Percentiles rank a stretch among this genome's conserved stretches.
Conservation (phyloP, 2,797 vertebrate species). For the Phataginus tetradactyla region DNA sequence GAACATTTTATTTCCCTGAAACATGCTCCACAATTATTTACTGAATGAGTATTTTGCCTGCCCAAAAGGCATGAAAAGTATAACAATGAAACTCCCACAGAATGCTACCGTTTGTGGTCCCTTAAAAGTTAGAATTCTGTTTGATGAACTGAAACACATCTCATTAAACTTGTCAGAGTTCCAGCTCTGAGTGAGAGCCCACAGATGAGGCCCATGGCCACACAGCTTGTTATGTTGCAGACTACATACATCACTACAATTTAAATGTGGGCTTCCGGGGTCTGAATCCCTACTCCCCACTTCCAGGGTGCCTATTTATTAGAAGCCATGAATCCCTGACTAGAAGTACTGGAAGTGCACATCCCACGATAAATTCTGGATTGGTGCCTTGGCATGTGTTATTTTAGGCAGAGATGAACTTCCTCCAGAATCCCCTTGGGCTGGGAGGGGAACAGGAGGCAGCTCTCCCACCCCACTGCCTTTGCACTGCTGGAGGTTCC, state of each 20-base stretch:
- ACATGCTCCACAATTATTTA: not conserved
- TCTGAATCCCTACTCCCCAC: not conserved
- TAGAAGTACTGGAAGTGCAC: not conserved
- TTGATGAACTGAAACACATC: not conserved
- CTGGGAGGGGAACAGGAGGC: not conserved
- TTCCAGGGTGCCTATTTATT: not conserved
- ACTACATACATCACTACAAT: not conserved
- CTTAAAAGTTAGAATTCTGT: not conserved
- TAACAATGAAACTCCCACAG: slow-evolving; percentile 7
- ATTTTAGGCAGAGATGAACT: not conserved
- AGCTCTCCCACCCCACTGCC: not conserved
- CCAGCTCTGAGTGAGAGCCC: not conserved
- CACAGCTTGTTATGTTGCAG: not conserved
- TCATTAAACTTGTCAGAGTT: not conserved
- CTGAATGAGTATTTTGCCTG: not conserved
- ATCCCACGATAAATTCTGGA: too few relatives aligned
- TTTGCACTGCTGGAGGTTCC: not conserved
- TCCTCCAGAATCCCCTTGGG: not conserved
- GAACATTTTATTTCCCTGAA: slow-evolving; percentile 5
- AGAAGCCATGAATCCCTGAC: not conserved
- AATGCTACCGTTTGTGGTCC: not conserved
- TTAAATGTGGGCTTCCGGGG: not conserved
- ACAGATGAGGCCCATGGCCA: not conserved
- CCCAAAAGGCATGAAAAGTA: not conserved
- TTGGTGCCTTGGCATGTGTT: not conserved